Evolutionary conservation across 2,888 invertebrate genomes (phyloP), one percentile per base, ranked within the genome.

Genomic region (Liopterus haemorrhoidalis): DNA sequence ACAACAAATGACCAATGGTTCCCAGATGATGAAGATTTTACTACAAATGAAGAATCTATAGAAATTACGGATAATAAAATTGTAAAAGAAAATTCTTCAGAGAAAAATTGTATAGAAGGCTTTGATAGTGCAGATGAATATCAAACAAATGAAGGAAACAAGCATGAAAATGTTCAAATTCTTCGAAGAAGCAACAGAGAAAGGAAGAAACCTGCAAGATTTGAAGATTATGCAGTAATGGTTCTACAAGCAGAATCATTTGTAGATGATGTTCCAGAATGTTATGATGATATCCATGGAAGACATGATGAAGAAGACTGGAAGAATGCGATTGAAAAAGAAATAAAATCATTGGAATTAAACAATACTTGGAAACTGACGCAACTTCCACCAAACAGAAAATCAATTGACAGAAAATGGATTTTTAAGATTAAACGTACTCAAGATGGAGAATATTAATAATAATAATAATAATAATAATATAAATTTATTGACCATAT

Each of bases 371-470:
- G 46, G 46, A 36, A 16, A 9, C 14, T 46, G 16, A 36, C 28
- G 2, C 2, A 33, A 35, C 11, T 19, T 11, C 27, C 35, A 9
- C 11, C 27, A 22, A 30, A 22, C n/a, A 46, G 18, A 14, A 45
- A 28, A 42, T 3, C 28, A 4, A 24, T 46, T 3, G 25, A 45
- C 20, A 46, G 21, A 15, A 48, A 46, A 39, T 54, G 53, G 53
- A 35, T 55, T 4, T 55, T 49, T 22, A 55, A 50, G 35, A 36
- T 52, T 5, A 53, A 55, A 27, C 4, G 37, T 4, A 37, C 53
- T 25, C 27, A 45, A 8, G 19, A 45, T 33, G 50, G 49, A 15
- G 30, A 51, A n/a, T n/a, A n/a, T n/a, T n/a, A n/a, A n/a, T n/a
- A n/a, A n/a, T n/a, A n/a, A n/a, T n/a, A n/a, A n/a, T n/a, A n/a